Percentiles rank a stretch among this genome's conserved stretches.
phyloP scores from a whole-genome alignment of 2,888 invertebrate genomes.

The Aradus depressus region DNA sequence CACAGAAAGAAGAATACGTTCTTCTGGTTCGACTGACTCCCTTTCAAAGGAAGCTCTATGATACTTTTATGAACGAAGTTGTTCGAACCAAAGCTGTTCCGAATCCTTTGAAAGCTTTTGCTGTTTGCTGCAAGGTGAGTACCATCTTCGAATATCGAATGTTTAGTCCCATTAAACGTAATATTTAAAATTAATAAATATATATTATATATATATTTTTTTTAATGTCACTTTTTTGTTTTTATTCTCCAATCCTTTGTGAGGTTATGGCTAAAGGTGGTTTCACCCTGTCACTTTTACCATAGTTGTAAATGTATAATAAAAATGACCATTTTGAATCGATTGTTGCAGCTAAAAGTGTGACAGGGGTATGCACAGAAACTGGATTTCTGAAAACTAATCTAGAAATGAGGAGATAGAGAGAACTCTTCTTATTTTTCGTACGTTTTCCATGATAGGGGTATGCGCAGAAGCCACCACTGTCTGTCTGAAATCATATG shows the following conservation, averaged over 20 bases:
- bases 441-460: too few relatives aligned
- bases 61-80: conserved; percentile 86
- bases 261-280: too few relatives aligned
- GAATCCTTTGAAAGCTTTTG: conserved; percentile 94
- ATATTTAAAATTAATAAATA: background rate
- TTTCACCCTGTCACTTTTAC: too few relatives aligned
- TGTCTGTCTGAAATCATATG: too few relatives aligned
- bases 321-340: too few relatives aligned
- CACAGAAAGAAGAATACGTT: conserved; percentile 91
- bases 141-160: background rate
- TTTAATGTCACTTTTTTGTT: background rate
- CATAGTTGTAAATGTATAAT: too few relatives aligned
- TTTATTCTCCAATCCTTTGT: background rate
- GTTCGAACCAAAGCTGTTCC: conserved; percentile 75
- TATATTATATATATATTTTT: background rate
- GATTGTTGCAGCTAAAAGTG: too few relatives aligned
- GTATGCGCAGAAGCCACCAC: too few relatives aligned
- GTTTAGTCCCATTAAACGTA: conserved; percentile 8
- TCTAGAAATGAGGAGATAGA: too few relatives aligned
- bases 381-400: too few relatives aligned
- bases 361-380: too few relatives aligned
- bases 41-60: conserved; percentile 82
- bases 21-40: conserved; percentile 79
- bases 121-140: conserved; percentile 87
- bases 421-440: too few relatives aligned